These are phyloP conservation scores for Thunnus maccoyii DNA, from an alignment of 2,113 vertebrate genomes.

Conservation along the genomic window DNA sequence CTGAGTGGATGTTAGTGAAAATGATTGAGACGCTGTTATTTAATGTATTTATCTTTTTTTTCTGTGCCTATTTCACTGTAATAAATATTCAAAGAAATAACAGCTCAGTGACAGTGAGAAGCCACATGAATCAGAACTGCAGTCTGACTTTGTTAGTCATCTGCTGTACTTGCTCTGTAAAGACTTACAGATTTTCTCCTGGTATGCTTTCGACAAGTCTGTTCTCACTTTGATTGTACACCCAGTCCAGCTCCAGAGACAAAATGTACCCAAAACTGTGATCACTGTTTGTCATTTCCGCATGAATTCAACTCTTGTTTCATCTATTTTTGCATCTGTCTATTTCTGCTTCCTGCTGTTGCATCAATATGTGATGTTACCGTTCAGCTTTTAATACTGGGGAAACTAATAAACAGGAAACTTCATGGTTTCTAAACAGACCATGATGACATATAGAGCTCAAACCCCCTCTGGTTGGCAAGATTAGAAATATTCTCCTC, in stretches of 20 bases:
- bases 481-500: constrained; percentile 13
- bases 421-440: constrained; percentile 21
- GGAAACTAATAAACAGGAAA: constrained; percentile 36
- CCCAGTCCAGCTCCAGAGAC: constrained; percentile 6
- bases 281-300: constrained; percentile 7
- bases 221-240: constrained; percentile 16
- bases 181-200: constrained; percentile 1
- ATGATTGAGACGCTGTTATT: neutral
- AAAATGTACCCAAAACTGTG: constrained; percentile 31
- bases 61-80: constrained; percentile 12
- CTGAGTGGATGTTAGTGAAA: neutral
- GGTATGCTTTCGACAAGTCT: neutral
- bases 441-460: neutral
- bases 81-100: constrained; percentile 38
- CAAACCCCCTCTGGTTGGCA: constrained; percentile 18
- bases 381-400: neutral
- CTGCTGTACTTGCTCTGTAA: neutral
- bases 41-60: neutral
- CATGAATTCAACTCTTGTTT: constrained; percentile 5
- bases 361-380: neutral
- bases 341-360: neutral
- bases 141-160: constrained; percentile 17
- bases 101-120: constrained; percentile 37
- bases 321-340: constrained; percentile 15
- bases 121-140: neutral